Percentiles rank a stretch among this genome's conserved stretches.
phyloP scores from a whole-genome alignment of 2,888 invertebrate genomes.

The Parasteatoda lunata region DNA sequence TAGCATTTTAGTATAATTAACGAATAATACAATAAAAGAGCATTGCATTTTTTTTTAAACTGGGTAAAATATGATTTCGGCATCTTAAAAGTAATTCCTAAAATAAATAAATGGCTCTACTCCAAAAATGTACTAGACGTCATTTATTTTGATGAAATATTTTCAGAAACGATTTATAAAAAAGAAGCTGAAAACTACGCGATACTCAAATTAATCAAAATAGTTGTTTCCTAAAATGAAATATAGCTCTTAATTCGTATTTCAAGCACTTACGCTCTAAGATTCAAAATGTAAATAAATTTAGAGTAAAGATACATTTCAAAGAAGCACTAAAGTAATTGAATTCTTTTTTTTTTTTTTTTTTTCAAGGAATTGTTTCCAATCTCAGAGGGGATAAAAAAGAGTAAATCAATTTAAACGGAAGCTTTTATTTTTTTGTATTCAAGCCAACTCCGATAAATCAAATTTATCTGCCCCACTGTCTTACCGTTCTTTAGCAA shows the following conservation, averaged over 20 bases:
- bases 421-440: not conserved
- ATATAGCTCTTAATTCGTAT: not conserved
- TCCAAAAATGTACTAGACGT: too few relatives aligned
- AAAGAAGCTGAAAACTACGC: not conserved
- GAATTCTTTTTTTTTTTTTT: not conserved
- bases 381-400: constrained; percentile 2
- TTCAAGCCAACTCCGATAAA: too few relatives aligned
- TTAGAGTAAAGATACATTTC: not conserved
- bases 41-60: too few relatives aligned
- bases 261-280: not conserved
- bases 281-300: constrained; percentile 1
- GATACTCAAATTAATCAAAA: not conserved
- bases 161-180: too few relatives aligned
- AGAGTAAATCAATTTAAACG: not conserved
- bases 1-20: too few relatives aligned
- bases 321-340: not conserved
- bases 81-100: too few relatives aligned
- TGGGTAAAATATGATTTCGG: too few relatives aligned
- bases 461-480: too few relatives aligned
- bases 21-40: too few relatives aligned
- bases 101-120: too few relatives aligned
- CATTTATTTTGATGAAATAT: too few relatives aligned
- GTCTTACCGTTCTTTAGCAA: too few relatives aligned
- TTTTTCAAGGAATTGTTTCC: not conserved
- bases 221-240: not conserved